Evolutionary conservation across 1,140 invertebrate species (phyloP), one percentile per base, ranked within the genome.

Genomic region (Cylas formicarius): DNA sequence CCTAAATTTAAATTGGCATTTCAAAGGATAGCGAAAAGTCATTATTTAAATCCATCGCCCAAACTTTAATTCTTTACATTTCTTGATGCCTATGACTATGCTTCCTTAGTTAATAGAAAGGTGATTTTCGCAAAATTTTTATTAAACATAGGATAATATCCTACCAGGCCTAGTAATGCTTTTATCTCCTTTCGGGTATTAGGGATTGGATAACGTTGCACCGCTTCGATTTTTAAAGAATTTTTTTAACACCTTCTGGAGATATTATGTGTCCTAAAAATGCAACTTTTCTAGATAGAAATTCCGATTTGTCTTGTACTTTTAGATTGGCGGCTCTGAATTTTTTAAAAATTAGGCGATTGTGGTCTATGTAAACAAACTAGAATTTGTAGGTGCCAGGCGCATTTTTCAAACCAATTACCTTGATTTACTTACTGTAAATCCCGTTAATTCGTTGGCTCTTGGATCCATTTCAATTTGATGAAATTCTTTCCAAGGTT

Each of bases 391-490:
- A 44, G 6, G 68, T 69, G 0, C 59, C 55, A 3, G 69, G 66
- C 0, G 63, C 62, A 31, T 66, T 67, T 33, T 61, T 61, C 1
- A 71, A 36, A 0, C 69, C 68, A 67, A 50, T 66, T 58, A 0
- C 62, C 66, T 27, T 55, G n/a, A n/a, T n/a, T n/a, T 41, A 26
- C 57, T 34, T 17, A 52, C 56, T 3, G 48, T 50, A 53, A 76
- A 74, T 0, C 69, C 70, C 0, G 71, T 76, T 58, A 72, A 75
- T 6, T 61, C 47, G 4, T 51, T 62, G 31, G 61, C 57, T 0
- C 41, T 23, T 17, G 46, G 26, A 4, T 65, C 55, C 2, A 77
- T 55, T 34, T 61, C 49, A 4, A 76, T 63, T 57, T 79, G 63
- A 39, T 66, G 59, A 38, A 69, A 74, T 0, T 67, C 72, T 14